phyloP scores from a whole-genome alignment of 2,113 vertebrate species.

The Scalopus aquaticus region DNA sequence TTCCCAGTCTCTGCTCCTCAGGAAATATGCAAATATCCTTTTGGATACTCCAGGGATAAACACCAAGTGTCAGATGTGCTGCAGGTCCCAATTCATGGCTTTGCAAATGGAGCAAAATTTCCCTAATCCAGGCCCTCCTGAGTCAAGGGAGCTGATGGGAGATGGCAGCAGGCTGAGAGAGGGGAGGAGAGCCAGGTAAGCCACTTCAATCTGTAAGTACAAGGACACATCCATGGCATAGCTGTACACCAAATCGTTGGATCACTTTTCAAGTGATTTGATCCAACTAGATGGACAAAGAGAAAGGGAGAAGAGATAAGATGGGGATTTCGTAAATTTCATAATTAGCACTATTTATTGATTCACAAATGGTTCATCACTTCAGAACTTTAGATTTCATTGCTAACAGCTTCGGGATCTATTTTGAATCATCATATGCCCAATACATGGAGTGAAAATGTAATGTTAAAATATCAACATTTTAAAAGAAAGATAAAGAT shows the following conservation, averaged over 20 bases:
- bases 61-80: neutral
- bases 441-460: constrained; percentile 27
- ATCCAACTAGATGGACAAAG: neutral
- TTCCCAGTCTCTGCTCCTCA: neutral
- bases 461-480: constrained; percentile 13
- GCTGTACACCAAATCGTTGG: neutral
- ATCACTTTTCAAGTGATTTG: neutral
- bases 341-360: neutral
- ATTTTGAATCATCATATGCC: neutral
- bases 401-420: neutral
- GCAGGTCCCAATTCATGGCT: neutral
- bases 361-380: neutral
- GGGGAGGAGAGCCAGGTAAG: neutral
- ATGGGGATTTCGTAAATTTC: neutral
- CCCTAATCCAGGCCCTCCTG: neutral
- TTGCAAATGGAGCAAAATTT: constrained; percentile 11
- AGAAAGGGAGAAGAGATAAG: neutral
- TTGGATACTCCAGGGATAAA: constrained; percentile 8
- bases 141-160: neutral
- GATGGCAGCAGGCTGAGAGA: fast-evolving
- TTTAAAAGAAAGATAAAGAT: neutral
- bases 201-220: neutral
- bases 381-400: neutral
- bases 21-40: constrained; percentile 49
- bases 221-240: neutral